These are phyloP conservation scores for Motacilla alba DNA, from an alignment of 2,113 vertebrate species.

Conservation along the genomic window DNA sequence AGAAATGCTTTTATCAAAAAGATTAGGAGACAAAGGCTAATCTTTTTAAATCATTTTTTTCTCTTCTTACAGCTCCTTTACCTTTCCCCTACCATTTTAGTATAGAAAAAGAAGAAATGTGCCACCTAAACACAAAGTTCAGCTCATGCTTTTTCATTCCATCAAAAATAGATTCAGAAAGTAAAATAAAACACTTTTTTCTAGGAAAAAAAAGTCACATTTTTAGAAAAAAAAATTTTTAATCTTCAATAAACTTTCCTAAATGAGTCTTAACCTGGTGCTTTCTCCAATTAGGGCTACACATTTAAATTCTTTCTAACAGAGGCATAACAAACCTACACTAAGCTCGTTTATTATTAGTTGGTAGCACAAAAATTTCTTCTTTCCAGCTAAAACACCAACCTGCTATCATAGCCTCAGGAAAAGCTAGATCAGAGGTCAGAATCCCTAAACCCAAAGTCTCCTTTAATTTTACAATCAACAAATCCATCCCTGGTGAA, in stretches of 20 bases:
- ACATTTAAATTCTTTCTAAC: neutral
- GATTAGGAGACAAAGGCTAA: rapidly evolving
- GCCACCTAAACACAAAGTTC: neutral
- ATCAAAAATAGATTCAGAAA: neutral
- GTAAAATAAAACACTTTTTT: neutral
- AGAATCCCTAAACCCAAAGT: neutral
- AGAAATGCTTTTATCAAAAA: neutral
- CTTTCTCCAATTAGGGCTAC: neutral
- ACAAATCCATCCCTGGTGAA: neutral
- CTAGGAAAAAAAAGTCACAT: neutral
- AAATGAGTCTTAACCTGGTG: neutral
- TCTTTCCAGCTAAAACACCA: conserved; percentile 14
- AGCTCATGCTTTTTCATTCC: neutral
- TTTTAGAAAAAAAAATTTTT: neutral
- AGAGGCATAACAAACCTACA: neutral
- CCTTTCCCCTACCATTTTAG: neutral
- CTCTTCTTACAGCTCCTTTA: neutral
- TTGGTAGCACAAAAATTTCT: neutral
- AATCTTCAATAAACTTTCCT: neutral
- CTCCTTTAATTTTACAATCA: conserved; percentile 4
- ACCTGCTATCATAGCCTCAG: neutral
- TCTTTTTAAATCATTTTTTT: neutral
- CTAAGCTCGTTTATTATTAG: neutral
- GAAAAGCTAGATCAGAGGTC: neutral
- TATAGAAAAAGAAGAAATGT: neutral